Conservation (phyloP, 2,113 vertebrate genomes). For the Oophaga pumilio region DNA sequence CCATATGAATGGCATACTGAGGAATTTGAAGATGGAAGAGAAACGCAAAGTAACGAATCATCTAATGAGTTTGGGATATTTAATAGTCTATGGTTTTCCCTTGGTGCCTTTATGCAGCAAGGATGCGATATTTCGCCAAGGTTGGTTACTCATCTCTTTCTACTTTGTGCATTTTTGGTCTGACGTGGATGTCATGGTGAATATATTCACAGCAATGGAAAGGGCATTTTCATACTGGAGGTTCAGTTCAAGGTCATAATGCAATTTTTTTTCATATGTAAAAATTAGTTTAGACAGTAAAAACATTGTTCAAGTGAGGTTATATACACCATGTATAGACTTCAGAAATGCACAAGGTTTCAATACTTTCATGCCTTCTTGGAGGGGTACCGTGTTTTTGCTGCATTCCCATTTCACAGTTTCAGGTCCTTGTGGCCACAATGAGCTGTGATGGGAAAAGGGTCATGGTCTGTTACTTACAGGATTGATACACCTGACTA, state of each 20-base stretch:
- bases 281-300: neutral
- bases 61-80: constrained; percentile 99
- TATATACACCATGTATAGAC: constrained; percentile 77
- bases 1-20: constrained; percentile 99
- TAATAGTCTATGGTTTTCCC: constrained; percentile 99
- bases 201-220: constrained; percentile 71
- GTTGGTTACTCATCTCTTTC: constrained; percentile 78
- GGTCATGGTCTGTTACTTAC: constrained; percentile 56
- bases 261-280: neutral
- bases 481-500: neutral
- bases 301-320: constrained; percentile 69
- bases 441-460: constrained; percentile 79
- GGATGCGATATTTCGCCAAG: constrained; percentile 95
- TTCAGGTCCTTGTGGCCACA: constrained; percentile 65
- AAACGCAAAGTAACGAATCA: constrained; percentile 97
- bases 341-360: constrained; percentile 81
- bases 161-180: constrained; percentile 84
- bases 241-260: constrained; percentile 25
- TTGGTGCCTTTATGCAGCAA: constrained; percentile 94
- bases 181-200: constrained; percentile 70
- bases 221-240: constrained; percentile 60
- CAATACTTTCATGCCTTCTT: constrained; percentile 81
- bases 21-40: constrained; percentile 96
- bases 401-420: constrained; percentile 87
- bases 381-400: constrained; percentile 95